Percentiles rank a stretch among this genome's conserved stretches.
phyloP scores from a whole-genome alignment of 1,140 invertebrate genomes.

The Lepidotrigona ventralis region DNA sequence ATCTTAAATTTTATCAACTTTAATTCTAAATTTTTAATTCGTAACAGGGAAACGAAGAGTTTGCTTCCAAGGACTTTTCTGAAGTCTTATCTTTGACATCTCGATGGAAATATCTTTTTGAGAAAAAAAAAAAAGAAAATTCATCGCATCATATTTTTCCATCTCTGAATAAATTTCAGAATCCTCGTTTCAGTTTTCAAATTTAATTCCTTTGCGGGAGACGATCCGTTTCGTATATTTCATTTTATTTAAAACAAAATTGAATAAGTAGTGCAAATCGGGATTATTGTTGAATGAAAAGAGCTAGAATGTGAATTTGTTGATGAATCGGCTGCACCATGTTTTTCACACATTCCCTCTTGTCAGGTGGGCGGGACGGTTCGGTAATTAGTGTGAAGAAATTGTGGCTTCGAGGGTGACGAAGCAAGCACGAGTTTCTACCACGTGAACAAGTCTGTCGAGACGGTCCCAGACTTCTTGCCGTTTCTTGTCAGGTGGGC shows the following conservation, averaged over 20 bases:
- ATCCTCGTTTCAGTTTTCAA: neutral
- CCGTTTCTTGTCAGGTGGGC: conserved; percentile 46
- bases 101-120: neutral
- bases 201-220: neutral
- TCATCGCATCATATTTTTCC: neutral
- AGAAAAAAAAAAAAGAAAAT: neutral
- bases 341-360: conserved; percentile 43
- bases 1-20: too few species aligned
- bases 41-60: too few species aligned
- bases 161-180: neutral
- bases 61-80: too few species aligned
- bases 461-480: conserved; percentile 43
- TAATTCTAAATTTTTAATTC: too few species aligned
- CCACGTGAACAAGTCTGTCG: conserved; percentile 45
- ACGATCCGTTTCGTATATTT: neutral
- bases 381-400: conserved; percentile 55
- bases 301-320: neutral
- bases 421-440: conserved; percentile 50
- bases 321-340: neutral
- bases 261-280: too few species aligned
- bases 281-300: neutral
- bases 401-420: conserved; percentile 53
- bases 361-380: conserved; percentile 52
- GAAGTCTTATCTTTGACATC: too few species aligned
- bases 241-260: neutral